Base-by-base conservation (phyloP, 2,888 invertebrate genomes). In the Muschampia staudingeri region DNA sequence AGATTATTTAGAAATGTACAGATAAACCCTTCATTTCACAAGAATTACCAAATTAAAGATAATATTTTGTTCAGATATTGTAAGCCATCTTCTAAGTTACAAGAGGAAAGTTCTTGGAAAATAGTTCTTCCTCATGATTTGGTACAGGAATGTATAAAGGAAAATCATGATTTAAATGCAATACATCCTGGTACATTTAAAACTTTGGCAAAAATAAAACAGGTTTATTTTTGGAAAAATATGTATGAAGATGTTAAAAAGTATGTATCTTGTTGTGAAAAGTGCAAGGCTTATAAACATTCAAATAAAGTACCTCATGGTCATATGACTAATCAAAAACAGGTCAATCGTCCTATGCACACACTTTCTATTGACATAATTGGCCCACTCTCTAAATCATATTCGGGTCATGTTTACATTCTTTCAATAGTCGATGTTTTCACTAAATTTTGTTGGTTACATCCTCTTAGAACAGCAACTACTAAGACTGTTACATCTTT, bases 41-140 rank as follows among this genome's bases (percentile, higher is more conserved):
- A 52, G 7, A 52, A 52, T 52, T 52, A 52, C 6, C 52, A 52
- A 67, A 34, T 30, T 67, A 30, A 34, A 34, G 25, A 67, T 67
- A 67, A 67, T 14, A 67, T 67, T 25, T 67, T 67, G 67, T 67
- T 67, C 12, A 67, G 34, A 12, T 30, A 67, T 67, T 52, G 52
- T 52, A 56, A 56, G 56, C 56, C 56, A 56, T 56, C 56, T 56
- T 56, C 56, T n/a, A 6, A 56, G 56, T 56, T 56, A 56, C 56
- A 56, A n/a, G 56, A 56, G 56, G 56, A 56, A n/a, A 56, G n/a
- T 56, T n/a, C 56, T 56, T 56, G 56, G 56, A 56, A 56, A 56
- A 56, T 56, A 56, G 56, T 56, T 2, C 56, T 56, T 56, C 56
- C 56, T n/a, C 56, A 7, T 8, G 56, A 56, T 56, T 56, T 56